Percentiles rank a stretch among this genome's conserved stretches.
These are phyloP conservation scores for Macquaria australasica DNA, from an alignment of 2,113 vertebrate genomes.

Conservation along the genomic window DNA sequence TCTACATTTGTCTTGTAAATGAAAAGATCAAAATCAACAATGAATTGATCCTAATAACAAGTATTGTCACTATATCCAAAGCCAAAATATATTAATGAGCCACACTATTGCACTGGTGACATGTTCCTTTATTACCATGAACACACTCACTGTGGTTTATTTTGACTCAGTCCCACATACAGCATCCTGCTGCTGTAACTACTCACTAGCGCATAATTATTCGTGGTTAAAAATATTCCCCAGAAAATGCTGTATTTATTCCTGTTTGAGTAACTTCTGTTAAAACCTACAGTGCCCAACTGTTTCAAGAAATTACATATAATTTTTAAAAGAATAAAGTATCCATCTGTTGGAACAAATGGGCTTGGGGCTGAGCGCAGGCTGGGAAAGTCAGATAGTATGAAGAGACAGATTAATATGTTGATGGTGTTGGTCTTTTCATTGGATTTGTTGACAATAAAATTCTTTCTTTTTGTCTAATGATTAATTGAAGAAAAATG, in stretches of 20 bases:
- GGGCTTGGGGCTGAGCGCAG: not conserved
- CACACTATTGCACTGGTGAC: not conserved
- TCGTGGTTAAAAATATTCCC: not conserved
- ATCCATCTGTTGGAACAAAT: not conserved
- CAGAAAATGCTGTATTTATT: not conserved
- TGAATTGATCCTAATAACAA: not conserved
- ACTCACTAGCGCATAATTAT: not conserved
- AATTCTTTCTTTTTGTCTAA: not conserved
- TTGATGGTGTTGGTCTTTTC: not conserved
- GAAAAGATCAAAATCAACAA: not conserved
- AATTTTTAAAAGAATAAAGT: not conserved
- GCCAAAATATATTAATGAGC: not conserved
- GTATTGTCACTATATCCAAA: not conserved
- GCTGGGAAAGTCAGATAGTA: too few relatives aligned
- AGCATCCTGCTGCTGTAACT: not conserved
- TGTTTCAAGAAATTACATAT: not conserved
- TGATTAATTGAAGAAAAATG: not conserved
- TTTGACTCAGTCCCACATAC: not conserved
- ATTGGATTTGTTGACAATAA: not conserved
- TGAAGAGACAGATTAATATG: too few relatives aligned
- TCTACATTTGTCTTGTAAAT: not conserved
- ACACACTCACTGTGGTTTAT: not conserved
- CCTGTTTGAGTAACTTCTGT: not conserved
- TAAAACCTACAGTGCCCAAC: not conserved
- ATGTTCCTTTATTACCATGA: not conserved